A percentile compares a stretch with the other conserved stretches of the same genome.
phyloP scores from a whole-genome alignment of 1,140 invertebrate species.

The Rhyacophila brunnea region DNA sequence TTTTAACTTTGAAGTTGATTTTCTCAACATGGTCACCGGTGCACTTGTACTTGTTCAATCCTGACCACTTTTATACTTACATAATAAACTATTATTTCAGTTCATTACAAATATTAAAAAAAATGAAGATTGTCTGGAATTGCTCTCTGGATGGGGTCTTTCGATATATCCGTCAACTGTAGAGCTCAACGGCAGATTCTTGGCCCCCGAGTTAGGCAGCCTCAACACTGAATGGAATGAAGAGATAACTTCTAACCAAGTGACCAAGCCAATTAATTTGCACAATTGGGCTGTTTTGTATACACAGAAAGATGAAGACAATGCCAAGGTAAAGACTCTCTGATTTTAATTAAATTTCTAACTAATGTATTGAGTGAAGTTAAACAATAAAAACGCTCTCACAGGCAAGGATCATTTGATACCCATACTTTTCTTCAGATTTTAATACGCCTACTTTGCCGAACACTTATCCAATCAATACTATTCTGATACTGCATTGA shows the following conservation, averaged over 20 bases:
- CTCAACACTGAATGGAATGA: conserved; percentile 68
- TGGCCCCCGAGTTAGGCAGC: conserved; percentile 60
- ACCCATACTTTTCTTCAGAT: no score
- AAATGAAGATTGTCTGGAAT: conserved; percentile 58
- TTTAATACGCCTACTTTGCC: no score
- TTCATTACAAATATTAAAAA: conserved; percentile 70
- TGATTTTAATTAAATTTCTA: no score
- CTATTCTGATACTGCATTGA: no score
- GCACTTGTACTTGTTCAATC: no score
- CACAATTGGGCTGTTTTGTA: conserved; percentile 69
- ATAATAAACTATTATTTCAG: conserved; percentile 29
- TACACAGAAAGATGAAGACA: conserved; percentile 59
- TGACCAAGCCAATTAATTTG: conserved; percentile 60
- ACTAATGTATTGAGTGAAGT: no score
- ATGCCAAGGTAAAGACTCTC: conserved; percentile 47
- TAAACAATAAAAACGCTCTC: neutral
- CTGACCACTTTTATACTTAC: no score
- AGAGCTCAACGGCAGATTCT: conserved; percentile 60
- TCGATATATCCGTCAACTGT: conserved; percentile 62
- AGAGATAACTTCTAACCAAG: conserved; percentile 55
- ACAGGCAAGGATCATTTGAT: no score
- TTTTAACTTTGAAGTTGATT: no score
- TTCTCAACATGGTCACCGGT: no score
- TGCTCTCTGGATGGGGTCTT: conserved; percentile 85
- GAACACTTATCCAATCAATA: no score